Percentiles rank a stretch among this genome's conserved stretches.
Conservation (phyloP, 2,113 vertebrate genomes). For the Oreochromis spilurus region DNA sequence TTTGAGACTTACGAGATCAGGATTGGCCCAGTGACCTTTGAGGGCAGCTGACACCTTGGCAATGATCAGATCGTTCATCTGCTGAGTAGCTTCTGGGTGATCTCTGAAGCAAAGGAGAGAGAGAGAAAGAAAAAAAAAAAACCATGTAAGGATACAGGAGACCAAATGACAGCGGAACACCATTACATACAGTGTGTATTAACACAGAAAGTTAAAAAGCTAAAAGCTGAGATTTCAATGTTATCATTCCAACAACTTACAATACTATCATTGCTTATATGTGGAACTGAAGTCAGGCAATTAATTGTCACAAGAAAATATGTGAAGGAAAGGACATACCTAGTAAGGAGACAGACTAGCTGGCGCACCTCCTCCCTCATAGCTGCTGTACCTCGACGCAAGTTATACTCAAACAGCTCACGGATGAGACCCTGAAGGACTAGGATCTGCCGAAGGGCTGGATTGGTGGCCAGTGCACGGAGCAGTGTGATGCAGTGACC, state of each 20-base stretch:
- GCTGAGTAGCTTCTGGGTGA: constrained; percentile 95
- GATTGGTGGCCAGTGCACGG: constrained; percentile 90
- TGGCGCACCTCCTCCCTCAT: constrained; percentile 97
- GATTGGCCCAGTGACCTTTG: constrained; percentile 98
- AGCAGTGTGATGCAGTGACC: constrained; percentile 97
- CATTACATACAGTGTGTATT: neutral
- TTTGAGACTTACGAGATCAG: constrained; percentile 84
- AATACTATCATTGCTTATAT: neutral
- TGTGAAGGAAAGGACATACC: constrained; percentile 64
- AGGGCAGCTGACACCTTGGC: constrained; percentile 93
- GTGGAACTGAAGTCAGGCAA: neutral
- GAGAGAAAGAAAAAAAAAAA: neutral
- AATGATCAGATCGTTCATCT: constrained; percentile 98
- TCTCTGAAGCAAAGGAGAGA: constrained; percentile 73
- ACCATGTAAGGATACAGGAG: neutral
- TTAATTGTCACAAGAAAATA: neutral
- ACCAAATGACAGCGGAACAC: neutral
- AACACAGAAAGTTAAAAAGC: neutral
- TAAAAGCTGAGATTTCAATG: neutral
- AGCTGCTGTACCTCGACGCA: constrained; percentile 84
- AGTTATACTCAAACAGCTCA: constrained; percentile 95
- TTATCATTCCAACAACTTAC: neutral
- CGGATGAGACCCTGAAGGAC: constrained; percentile 95
- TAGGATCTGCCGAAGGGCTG: constrained; percentile 91
- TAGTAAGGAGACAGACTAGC: constrained; percentile 96